A percentile compares a stretch with the other conserved stretches of the same genome.
Conservation (phyloP, 2,888 invertebrate species). For the Psylliodes chrysocephalus region DNA sequence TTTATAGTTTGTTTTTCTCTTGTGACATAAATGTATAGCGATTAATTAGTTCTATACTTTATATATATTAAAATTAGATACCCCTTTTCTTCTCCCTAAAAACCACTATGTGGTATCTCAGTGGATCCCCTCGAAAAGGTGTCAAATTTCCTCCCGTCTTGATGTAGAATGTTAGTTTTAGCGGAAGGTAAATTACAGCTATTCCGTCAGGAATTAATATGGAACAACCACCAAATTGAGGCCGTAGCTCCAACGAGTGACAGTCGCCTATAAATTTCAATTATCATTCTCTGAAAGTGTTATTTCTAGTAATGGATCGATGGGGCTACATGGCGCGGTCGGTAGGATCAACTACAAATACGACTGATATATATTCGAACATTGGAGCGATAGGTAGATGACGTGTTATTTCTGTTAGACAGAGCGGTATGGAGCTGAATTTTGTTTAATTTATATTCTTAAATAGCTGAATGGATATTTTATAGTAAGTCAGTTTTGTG, state of each 20-base stretch:
- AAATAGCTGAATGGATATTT: too few species aligned
- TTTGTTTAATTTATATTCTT: too few species aligned
- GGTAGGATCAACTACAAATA: conserved; percentile 9
- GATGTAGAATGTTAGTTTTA: conserved; percentile 43
- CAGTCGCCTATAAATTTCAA: conserved; percentile 56
- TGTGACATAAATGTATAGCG: too few species aligned
- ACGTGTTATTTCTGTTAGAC: too few species aligned
- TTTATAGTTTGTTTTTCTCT: too few species aligned
- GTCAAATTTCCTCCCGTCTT: conserved; percentile 27
- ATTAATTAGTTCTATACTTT: too few species aligned
- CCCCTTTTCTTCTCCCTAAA: neutral
- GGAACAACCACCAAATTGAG: conserved; percentile 49
- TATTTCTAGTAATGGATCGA: conserved; percentile 19
- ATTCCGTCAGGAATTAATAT: conserved; percentile 54
- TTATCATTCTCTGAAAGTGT: conserved; percentile 47
- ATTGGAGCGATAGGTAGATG: neutral
- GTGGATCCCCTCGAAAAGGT: neutral
- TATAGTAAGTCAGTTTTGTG: too few species aligned
- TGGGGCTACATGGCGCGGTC: conserved; percentile 11
- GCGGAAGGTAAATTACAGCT: conserved; percentile 47
- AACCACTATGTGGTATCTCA: neutral
- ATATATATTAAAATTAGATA: too few species aligned
- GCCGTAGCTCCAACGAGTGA: conserved; percentile 51
- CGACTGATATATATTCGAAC: neutral
- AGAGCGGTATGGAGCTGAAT: too few species aligned